Evolutionary conservation across 2,797 vertebrate genomes (phyloP).

Genomic region (Manis javanica): DNA sequence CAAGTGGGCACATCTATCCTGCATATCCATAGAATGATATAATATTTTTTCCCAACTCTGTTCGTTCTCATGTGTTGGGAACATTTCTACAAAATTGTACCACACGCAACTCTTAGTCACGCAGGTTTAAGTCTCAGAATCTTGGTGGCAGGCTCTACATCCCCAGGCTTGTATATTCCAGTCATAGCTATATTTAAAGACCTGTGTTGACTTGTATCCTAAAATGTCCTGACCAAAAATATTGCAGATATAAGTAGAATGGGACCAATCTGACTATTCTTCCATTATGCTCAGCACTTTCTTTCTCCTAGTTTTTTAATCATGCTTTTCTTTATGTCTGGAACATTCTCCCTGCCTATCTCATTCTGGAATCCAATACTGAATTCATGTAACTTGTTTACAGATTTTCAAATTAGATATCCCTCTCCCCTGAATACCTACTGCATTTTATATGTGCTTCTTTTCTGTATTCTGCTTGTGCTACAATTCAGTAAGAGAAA

Average conservation of each 20-base stretch:
- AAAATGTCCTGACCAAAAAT: background rate
- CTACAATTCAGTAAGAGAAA: conserved; percentile 18
- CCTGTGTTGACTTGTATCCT: background rate
- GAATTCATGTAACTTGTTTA: background rate
- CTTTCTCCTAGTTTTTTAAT: background rate
- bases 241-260: background rate
- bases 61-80: background rate
- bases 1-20: background rate
- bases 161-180: background rate
- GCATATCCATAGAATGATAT: background rate
- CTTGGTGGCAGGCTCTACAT: background rate
- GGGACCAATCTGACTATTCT: background rate
- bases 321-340: background rate
- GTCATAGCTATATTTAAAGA: background rate
- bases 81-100: background rate
- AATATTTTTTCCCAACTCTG: background rate
- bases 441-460: background rate
- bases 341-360: background rate
- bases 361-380: background rate
- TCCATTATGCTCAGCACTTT: background rate
- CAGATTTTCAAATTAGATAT: background rate
- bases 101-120: background rate
- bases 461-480: background rate
- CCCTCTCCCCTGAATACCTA: background rate
- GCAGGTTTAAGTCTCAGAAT: background rate